Percentiles rank a stretch among this genome's conserved stretches.
These are phyloP conservation scores for Porites divaricata DNA, from an alignment of 92 coral and sea anemone species.

Conservation along the genomic window DNA sequence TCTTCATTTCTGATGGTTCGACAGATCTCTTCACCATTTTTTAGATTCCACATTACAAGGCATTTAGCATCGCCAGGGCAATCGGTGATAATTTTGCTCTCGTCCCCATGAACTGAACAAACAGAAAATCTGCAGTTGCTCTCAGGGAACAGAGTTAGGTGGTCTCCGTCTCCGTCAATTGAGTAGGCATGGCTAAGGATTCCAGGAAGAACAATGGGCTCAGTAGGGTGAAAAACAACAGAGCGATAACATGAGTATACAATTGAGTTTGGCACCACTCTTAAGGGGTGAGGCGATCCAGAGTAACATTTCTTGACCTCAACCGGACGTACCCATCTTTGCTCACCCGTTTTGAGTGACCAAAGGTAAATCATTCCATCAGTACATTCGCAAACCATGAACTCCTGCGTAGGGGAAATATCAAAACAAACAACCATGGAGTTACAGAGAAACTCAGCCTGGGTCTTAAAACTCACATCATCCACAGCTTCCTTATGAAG, in stretches of 20 bases:
- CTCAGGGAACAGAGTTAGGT: not conserved
- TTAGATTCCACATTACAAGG: conserved; percentile 1
- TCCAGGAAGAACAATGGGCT: conserved; percentile 4
- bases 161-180: not conserved
- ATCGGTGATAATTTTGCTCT: conserved; percentile 19
- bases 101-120: conserved; percentile 28
- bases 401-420: not conserved
- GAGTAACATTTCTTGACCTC: not conserved
- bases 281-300: not conserved
- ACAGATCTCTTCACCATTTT: conserved; percentile 7
- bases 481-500: not conserved
- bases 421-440: not conserved
- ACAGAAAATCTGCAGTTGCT: conserved; percentile 15
- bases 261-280: no score
- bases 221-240: conserved; percentile 16
- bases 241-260: conserved; percentile 2
- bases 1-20: not conserved
- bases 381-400: conserved; percentile 2
- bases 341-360: not conserved
- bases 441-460: not conserved
- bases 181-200: not conserved
- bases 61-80: conserved; percentile 16
- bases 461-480: no score
- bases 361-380: conserved; percentile 3
- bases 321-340: not conserved